Conservation (phyloP, 2,113 vertebrate genomes). For the Sinosuthora webbiana region DNA sequence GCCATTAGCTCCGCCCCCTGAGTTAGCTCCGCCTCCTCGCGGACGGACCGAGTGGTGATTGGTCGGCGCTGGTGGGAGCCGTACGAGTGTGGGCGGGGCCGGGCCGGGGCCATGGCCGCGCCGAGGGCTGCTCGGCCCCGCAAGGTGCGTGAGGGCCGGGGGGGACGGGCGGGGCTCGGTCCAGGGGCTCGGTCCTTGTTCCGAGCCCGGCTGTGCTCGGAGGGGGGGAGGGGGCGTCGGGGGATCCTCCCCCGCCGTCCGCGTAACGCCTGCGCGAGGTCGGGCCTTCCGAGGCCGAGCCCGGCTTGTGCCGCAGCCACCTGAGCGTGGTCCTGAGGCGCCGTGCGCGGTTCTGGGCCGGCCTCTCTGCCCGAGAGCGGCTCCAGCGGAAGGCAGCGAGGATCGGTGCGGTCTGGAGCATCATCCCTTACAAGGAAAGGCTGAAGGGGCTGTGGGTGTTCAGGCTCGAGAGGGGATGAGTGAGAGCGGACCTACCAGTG, state of each 20-base stretch:
- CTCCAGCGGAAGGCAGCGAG: neutral
- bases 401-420: neutral
- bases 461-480: neutral
- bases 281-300: neutral
- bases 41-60: neutral
- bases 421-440: neutral
- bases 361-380: neutral
- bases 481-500: no score
- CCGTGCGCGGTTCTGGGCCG: neutral
- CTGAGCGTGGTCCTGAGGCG: neutral
- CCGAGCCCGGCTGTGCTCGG: neutral
- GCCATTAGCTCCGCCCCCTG: neutral
- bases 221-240: no score
- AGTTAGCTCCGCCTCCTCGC: fast-evolving
- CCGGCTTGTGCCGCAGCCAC: neutral
- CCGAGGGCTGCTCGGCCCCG: fast-evolving
- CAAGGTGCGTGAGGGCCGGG: neutral
- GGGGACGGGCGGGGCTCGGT: fast-evolving
- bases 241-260: fast-evolving
- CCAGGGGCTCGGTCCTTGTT: fast-evolving
- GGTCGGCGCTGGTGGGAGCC: fast-evolving
- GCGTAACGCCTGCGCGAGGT: fast-evolving
- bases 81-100: fast-evolving
- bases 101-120: neutral
- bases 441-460: neutral